phyloP scores from a whole-genome alignment of 2,797 vertebrate genomes.

The Enteromius fasciolatus region DNA sequence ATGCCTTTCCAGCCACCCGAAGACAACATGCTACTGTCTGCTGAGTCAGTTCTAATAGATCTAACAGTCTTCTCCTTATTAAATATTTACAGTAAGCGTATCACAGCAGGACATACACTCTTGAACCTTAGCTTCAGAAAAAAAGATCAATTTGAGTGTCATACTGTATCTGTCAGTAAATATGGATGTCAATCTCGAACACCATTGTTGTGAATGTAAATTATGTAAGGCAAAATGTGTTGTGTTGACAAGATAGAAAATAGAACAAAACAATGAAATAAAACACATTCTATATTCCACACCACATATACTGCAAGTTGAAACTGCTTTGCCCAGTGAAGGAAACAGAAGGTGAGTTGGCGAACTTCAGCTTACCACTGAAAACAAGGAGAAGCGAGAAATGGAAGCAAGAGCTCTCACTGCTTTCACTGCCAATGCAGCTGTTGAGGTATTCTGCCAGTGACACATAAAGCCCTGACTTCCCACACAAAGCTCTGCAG shows the following conservation, averaged over 20 bases:
- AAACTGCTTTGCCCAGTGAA: background rate
- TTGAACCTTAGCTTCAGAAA: slow-evolving; percentile 10
- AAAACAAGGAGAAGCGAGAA: slow-evolving; percentile 54
- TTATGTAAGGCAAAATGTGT: background rate
- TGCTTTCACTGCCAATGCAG: slow-evolving; percentile 57
- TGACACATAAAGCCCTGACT: slow-evolving; percentile 60
- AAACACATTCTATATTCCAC: background rate
- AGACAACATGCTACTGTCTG: slow-evolving; percentile 18
- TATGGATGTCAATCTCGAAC: background rate
- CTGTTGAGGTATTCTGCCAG: slow-evolving; percentile 64
- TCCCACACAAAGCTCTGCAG: slow-evolving; percentile 60
- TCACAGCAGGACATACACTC: background rate
- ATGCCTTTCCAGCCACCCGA: background rate
- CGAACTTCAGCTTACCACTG: slow-evolving; percentile 44
- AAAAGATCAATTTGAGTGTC: background rate
- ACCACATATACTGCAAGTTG: background rate
- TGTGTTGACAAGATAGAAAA: background rate
- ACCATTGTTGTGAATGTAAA: background rate
- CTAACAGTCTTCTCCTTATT: slow-evolving; percentile 19
- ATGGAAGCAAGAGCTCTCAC: slow-evolving; percentile 53
- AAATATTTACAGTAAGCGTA: slow-evolving; percentile 39
- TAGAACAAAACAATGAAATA: slow-evolving; percentile 7
- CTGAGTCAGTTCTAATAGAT: slow-evolving; percentile 29
- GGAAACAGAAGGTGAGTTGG: slow-evolving; percentile 41
- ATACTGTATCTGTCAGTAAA: background rate